phyloP scores from a whole-genome alignment of 2,797 vertebrate species.

The Chrysolophus pictus region DNA sequence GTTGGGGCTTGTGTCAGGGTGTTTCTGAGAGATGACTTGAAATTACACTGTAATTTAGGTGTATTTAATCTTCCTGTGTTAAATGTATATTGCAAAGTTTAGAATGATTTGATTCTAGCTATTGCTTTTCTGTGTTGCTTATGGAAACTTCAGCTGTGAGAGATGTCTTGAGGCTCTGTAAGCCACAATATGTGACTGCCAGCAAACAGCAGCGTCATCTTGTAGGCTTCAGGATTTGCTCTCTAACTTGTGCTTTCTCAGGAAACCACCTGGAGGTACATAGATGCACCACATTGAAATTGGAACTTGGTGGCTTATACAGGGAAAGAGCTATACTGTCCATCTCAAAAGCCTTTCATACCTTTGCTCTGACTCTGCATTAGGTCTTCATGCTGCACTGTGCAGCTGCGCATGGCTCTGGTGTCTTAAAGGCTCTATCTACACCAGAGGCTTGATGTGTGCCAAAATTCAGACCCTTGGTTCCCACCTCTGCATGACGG shows the following conservation, averaged over 20 bases:
- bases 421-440: not conserved
- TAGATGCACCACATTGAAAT: not conserved
- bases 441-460: not conserved
- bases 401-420: not conserved
- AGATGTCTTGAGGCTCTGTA: not conserved
- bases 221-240: not conserved
- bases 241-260: not conserved
- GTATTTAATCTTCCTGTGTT: slow-evolving; percentile 45
- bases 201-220: not conserved
- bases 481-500: not conserved
- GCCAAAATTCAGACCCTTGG: not conserved
- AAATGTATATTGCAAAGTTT: slow-evolving; percentile 59
- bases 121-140: not conserved
- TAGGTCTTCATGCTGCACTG: not conserved
- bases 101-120: slow-evolving; percentile 12
- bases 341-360: not conserved
- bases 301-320: not conserved
- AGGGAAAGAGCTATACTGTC: not conserved
- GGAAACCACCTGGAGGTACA: not conserved
- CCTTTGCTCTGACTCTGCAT: not conserved
- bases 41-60: slow-evolving; percentile 56
- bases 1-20: slow-evolving; percentile 54
- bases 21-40: slow-evolving; percentile 37
- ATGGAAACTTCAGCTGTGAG: slow-evolving; percentile 8
- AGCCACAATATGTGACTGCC: not conserved